phyloP scores from a whole-genome alignment of 2,797 vertebrate species.

The Linurgus olivaceus region DNA sequence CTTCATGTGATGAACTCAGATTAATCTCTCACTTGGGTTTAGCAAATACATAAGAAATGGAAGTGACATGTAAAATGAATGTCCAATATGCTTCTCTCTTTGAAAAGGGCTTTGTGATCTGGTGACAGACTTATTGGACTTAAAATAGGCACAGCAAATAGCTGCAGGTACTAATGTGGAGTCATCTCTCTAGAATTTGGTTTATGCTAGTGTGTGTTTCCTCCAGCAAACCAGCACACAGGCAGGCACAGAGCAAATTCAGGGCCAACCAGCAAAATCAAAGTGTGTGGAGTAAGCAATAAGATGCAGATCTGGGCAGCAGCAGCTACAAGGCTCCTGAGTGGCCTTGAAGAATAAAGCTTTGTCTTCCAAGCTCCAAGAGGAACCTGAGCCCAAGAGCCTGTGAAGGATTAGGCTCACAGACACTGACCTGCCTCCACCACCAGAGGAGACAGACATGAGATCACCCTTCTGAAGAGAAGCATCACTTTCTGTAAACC shows the following conservation, averaged over 20 bases:
- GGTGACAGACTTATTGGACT: not conserved
- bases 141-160: not conserved
- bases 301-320: not conserved
- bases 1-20: not conserved
- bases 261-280: not conserved
- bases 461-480: not conserved
- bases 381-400: not conserved
- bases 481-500: not conserved
- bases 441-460: not conserved
- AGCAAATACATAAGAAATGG: not conserved
- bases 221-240: not conserved
- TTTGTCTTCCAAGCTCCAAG: not conserved
- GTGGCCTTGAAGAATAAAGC: not conserved
- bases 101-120: not conserved
- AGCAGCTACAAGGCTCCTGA: not conserved
- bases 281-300: not conserved
- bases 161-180: not conserved
- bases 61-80: not conserved
- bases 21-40: not conserved
- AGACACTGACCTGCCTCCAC: not conserved
- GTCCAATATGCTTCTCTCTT: not conserved
- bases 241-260: not conserved
- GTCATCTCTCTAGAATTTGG: not conserved
- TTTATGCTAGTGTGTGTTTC: not conserved
- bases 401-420: not conserved